A percentile compares a stretch with the other conserved stretches of the same genome.
These are phyloP conservation scores for Horisme vitalbata DNA, from an alignment of 2,888 invertebrate species.

Conservation along the genomic window DNA sequence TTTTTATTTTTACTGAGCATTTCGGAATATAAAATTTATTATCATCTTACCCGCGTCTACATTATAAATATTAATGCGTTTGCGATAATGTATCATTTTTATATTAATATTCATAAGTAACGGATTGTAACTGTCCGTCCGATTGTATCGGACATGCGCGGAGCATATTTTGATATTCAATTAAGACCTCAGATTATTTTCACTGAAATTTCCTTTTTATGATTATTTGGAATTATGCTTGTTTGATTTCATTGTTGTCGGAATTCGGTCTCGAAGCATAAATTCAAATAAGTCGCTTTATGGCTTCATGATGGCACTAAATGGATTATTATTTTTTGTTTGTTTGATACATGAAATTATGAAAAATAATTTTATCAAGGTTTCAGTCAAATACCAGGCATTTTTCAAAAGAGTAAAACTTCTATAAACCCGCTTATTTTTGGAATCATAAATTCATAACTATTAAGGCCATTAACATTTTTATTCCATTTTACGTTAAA, in stretches of 20 bases:
- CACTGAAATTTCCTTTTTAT: neutral
- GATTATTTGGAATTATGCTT: constrained; percentile 6
- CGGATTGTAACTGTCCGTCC: constrained; percentile 48
- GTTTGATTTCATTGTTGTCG: constrained; percentile 5
- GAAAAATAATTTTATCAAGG: too few relatives aligned
- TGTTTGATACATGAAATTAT: too few relatives aligned
- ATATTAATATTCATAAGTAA: constrained; percentile 55
- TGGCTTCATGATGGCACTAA: too few relatives aligned
- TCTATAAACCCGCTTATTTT: too few relatives aligned
- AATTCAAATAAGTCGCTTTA: too few relatives aligned
- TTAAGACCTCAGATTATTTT: constrained; percentile 6
- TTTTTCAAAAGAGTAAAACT: too few relatives aligned
- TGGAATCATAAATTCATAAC: too few relatives aligned
- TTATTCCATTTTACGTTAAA: too few relatives aligned
- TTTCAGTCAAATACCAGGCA: too few relatives aligned
- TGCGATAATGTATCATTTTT: constrained; percentile 56
- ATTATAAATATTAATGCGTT: constrained; percentile 39
- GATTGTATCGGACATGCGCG: constrained; percentile 40
- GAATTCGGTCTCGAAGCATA: too few relatives aligned
- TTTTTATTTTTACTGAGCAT: neutral
- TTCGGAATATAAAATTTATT: neutral
- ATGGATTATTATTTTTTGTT: too few relatives aligned
- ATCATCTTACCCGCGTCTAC: neutral
- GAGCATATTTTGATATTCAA: constrained; percentile 18
- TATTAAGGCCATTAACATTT: too few relatives aligned